Conservation (phyloP, 1,140 invertebrate species). For the Medauroidea extradentata region DNA sequence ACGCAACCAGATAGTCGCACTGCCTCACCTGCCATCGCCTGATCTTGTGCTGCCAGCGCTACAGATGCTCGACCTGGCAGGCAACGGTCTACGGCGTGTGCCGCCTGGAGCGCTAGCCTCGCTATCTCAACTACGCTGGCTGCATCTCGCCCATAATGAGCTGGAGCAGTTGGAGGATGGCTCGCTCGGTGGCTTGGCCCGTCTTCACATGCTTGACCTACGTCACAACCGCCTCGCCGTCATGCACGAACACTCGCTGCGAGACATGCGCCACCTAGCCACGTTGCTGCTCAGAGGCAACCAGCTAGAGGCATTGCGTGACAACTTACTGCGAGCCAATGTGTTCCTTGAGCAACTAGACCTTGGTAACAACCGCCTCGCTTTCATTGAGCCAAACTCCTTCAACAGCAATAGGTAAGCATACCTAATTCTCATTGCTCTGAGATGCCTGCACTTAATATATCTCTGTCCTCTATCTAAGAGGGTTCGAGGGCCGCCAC, state of each 20-base stretch:
- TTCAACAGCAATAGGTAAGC: slow-evolving; percentile 60
- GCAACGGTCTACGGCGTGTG: slow-evolving; percentile 69
- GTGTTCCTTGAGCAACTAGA: slow-evolving; percentile 60
- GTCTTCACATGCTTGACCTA: slow-evolving; percentile 70
- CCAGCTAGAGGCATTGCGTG: slow-evolving; percentile 62
- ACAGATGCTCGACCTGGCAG: slow-evolving; percentile 67
- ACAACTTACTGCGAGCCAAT: slow-evolving; percentile 62
- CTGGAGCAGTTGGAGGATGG: slow-evolving; percentile 63
- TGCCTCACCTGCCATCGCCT: slow-evolving; percentile 59
- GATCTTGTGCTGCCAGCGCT: slow-evolving; percentile 64
- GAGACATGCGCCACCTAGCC: slow-evolving; percentile 55
- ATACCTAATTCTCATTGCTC: no score
- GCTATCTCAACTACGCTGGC: slow-evolving; percentile 61
- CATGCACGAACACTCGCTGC: slow-evolving; percentile 62
- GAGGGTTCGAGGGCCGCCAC: no score
- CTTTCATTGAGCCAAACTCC: slow-evolving; percentile 57
- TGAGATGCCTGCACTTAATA: no score
- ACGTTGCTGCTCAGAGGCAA: slow-evolving; percentile 73
- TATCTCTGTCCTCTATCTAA: no score
- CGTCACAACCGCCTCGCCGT: slow-evolving; percentile 67
- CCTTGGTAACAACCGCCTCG: slow-evolving; percentile 71
- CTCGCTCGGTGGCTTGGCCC: slow-evolving; percentile 62
- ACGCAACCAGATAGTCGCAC: slow-evolving; percentile 63
- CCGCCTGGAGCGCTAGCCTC: slow-evolving; percentile 59
- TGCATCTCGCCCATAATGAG: slow-evolving; percentile 74